A percentile compares a stretch with the other conserved stretches of the same genome.
phyloP scores from a whole-genome alignment of 2,113 vertebrate genomes.

The Solea solea region DNA sequence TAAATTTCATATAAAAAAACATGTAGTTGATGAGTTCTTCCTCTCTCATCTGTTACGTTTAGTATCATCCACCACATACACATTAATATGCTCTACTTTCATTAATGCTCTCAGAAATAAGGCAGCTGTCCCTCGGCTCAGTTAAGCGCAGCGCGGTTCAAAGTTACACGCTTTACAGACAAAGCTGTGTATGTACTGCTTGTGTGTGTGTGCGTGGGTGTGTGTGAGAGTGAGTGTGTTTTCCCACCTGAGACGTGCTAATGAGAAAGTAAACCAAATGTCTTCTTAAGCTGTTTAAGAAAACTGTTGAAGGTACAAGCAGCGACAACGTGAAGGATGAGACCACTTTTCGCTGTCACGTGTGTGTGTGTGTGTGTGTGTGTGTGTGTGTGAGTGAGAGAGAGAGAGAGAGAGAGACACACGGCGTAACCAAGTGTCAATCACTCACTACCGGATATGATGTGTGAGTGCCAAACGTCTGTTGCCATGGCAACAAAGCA shows the following conservation, averaged over 20 bases:
- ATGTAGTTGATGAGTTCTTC: not conserved
- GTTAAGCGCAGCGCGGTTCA: conserved; percentile 11
- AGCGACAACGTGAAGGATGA: conserved; percentile 43
- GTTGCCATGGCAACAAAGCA: conserved; percentile 81
- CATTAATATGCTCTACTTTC: conserved; percentile 7
- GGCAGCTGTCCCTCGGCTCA: not conserved
- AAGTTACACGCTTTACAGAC: conserved; percentile 19
- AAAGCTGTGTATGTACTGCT: not conserved
- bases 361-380: conserved; percentile 36
- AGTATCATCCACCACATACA: conserved; percentile 2
- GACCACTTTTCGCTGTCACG: conserved; percentile 20
- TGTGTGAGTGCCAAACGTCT: conserved; percentile 73
- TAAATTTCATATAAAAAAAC: not conserved
- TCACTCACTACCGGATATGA: conserved; percentile 72
- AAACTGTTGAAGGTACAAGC: conserved; percentile 10
- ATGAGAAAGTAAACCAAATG: conserved; percentile 13
- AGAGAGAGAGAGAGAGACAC: conserved; percentile 1
- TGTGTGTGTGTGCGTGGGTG: not conserved
- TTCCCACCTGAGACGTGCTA: conserved; percentile 15
- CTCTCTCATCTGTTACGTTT: conserved; percentile 1
- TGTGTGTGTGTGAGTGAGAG: conserved; percentile 28
- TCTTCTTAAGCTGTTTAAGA: conserved; percentile 11
- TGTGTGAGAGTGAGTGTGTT: not conserved
- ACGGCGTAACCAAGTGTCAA: conserved; percentile 64
- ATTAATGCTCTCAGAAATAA: conserved; percentile 30